Evolutionary conservation across 2,113 vertebrate genomes (phyloP).

Genomic region (Neogobius melanostomus): DNA sequence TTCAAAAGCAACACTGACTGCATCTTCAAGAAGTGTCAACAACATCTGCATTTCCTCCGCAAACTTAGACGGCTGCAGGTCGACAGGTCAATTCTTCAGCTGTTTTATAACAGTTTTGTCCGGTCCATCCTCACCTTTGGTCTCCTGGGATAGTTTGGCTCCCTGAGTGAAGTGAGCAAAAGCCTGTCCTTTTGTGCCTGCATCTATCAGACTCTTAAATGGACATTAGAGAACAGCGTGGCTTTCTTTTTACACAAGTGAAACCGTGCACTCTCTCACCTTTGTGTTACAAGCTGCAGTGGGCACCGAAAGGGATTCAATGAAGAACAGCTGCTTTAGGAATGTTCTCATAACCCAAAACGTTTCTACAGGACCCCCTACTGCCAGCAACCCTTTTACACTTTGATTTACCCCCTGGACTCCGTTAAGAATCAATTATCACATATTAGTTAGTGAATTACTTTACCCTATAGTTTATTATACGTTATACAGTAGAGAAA

Average conservation of each 20-base stretch:
- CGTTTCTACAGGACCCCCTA: background rate
- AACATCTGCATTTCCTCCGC: no score
- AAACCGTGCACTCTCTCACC: constrained; percentile 17
- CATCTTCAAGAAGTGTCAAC: no score
- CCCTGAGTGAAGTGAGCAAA: no score
- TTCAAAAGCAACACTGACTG: no score
- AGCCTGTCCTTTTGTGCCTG: no score
- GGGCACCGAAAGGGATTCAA: constrained; percentile 53
- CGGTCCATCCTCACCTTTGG: no score
- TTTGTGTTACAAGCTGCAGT: constrained; percentile 24
- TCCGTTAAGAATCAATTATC: background rate
- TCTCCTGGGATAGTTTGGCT: no score
- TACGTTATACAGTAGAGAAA: background rate
- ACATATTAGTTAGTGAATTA: constrained; percentile 8
- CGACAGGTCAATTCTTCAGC: no score
- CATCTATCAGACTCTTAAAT: no score
- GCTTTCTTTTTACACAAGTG: background rate
- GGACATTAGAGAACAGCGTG: no score
- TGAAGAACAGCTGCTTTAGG: constrained; percentile 67
- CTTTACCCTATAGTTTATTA: constrained; percentile 6
- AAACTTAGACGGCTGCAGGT: no score
- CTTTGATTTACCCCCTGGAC: constrained; percentile 10
- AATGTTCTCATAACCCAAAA: constrained; percentile 50
- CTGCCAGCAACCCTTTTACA: background rate
- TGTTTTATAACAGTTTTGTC: no score